phyloP scores from a whole-genome alignment of 2,888 invertebrate species.

The Caenorhabditis sp. region DNA sequence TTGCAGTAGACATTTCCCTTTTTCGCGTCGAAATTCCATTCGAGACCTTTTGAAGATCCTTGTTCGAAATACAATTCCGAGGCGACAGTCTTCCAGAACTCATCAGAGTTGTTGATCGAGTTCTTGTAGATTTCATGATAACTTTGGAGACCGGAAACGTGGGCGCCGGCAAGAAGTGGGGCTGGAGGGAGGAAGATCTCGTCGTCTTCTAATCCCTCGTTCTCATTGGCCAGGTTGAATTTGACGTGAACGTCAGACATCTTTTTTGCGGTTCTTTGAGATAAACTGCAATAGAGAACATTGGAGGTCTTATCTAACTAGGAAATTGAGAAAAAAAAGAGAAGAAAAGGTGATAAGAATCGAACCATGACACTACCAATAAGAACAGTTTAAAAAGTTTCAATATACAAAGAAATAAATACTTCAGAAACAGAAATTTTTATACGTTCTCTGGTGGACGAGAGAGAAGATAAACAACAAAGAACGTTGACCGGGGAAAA shows the following conservation, averaged over 20 bases:
- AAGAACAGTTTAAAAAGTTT: neutral
- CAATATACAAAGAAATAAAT: no score
- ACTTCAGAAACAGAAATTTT: no score
- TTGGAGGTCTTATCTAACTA: neutral
- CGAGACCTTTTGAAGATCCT: constrained; percentile 78
- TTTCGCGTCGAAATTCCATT: constrained; percentile 88
- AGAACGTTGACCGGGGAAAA: no score
- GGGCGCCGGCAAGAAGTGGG: constrained; percentile 67
- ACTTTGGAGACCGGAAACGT: constrained; percentile 62
- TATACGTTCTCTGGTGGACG: no score
- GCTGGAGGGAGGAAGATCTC: constrained; percentile 68
- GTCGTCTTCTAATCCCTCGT: constrained; percentile 25
- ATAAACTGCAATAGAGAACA: no score
- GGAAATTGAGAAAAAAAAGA: neutral
- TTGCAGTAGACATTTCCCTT: constrained; percentile 89
- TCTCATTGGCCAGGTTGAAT: constrained; percentile 40
- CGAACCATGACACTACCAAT: neutral
- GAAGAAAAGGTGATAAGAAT: neutral
- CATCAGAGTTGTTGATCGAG: constrained; percentile 86
- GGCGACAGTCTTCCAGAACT: constrained; percentile 92
- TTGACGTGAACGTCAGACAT: constrained; percentile 62
- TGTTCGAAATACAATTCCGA: constrained; percentile 89
- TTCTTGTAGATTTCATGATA: constrained; percentile 72
- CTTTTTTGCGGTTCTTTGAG: neutral
- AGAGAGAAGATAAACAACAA: no score